phyloP scores from a whole-genome alignment of 1,140 invertebrate species.

The Gerris buenoi region DNA sequence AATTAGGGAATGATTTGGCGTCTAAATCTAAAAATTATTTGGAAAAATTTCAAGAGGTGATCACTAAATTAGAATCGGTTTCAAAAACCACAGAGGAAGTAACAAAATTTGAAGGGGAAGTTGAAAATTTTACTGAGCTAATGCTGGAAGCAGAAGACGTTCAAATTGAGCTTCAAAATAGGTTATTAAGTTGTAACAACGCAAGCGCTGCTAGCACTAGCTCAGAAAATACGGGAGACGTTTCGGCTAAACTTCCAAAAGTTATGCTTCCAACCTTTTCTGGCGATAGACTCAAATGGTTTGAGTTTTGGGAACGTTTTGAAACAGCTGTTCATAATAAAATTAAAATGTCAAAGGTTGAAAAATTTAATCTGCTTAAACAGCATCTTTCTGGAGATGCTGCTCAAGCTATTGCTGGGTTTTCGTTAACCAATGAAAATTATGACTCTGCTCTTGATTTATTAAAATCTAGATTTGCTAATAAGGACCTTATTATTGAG shows the following conservation, averaged over 20 bases:
- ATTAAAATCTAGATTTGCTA: not conserved
- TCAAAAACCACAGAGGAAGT: not conserved
- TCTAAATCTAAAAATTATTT: not conserved
- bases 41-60: not conserved
- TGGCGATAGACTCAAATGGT: not conserved
- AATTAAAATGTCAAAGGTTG: not conserved
- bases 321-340: not conserved
- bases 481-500: not conserved
- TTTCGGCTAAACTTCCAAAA: not conserved
- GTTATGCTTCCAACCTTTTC: not conserved
- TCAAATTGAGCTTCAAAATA: not conserved
- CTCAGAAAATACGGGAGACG: not conserved
- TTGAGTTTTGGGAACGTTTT: not conserved
- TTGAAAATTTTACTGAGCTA: not conserved
- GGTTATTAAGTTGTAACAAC: not conserved
- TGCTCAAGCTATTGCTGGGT: not conserved
- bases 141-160: not conserved
- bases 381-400: not conserved
- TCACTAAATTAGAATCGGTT: not conserved
- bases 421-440: not conserved
- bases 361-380: not conserved
- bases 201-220: not conserved
- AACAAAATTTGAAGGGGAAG: not conserved
- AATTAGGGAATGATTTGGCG: not conserved
- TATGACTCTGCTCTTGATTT: not conserved